Conservation (phyloP, 2,888 invertebrate species). For the Scaptomyza parva region DNA sequence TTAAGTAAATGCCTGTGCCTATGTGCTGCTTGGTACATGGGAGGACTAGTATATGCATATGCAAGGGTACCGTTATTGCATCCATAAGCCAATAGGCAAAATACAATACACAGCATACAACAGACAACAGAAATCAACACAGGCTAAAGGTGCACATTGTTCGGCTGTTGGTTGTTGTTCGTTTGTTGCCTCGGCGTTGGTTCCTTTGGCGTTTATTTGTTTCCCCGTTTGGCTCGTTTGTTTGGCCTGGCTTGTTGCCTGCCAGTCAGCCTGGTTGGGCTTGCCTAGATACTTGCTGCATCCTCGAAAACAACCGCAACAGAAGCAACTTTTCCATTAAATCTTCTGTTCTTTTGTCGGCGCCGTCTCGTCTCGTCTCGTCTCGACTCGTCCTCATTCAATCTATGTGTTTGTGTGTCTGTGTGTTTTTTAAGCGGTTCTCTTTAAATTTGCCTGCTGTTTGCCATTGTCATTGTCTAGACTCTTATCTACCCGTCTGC, state of each 20-base stretch:
- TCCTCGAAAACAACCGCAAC: conserved; percentile 39
- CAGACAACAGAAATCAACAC: conserved; percentile 50
- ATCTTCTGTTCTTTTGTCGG: conserved; percentile 60
- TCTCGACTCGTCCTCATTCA: conserved; percentile 14
- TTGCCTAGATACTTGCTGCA: conserved; percentile 38
- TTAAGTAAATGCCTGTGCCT: conserved; percentile 75
- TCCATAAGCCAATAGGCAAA: conserved; percentile 52
- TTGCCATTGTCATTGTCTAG: conserved; percentile 75
- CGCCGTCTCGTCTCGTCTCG: conserved; percentile 32
- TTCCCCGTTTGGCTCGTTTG: conserved; percentile 58
- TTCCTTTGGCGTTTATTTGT: conserved; percentile 73
- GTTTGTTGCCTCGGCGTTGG: conserved; percentile 41
- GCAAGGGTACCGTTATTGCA: conserved; percentile 59
- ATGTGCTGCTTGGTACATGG: conserved; percentile 33
- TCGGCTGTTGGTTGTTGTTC: conserved; percentile 23
- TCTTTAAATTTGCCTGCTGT: conserved; percentile 41
- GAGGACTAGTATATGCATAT: conserved; percentile 53
- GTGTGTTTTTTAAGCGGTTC: conserved; percentile 37
- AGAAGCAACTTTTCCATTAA: conserved; percentile 75
- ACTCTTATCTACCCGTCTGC: conserved; percentile 43
- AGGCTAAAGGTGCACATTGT: conserved; percentile 58
- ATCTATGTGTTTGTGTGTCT: conserved; percentile 14
- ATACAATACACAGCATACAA: conserved; percentile 42
- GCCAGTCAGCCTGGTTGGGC: conserved; percentile 18
- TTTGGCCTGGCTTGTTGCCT: conserved; percentile 43